A percentile compares a stretch with the other conserved stretches of the same genome.
Evolutionary conservation across 1,140 invertebrate genomes (phyloP).

Genomic region (Macrocentrus cingulum): DNA sequence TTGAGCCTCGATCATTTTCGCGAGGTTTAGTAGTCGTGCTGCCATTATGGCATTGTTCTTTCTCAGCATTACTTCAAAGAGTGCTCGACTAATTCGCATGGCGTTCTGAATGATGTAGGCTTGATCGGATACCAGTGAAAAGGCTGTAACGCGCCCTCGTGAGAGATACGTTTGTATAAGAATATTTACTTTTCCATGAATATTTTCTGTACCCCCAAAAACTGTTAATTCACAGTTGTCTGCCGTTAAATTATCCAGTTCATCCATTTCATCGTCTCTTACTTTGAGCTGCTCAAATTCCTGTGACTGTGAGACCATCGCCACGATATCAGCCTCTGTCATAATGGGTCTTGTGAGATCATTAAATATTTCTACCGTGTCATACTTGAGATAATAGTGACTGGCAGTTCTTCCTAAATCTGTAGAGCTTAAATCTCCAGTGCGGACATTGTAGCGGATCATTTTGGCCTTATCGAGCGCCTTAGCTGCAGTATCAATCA

Average conservation of each 20-base stretch:
- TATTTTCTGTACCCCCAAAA: constrained; percentile 82
- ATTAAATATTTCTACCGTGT: constrained; percentile 92
- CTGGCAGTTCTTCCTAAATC: constrained; percentile 95
- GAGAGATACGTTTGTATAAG: constrained; percentile 92
- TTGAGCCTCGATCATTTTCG: constrained; percentile 88
- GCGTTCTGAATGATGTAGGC: constrained; percentile 94
- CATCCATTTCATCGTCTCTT: constrained; percentile 90
- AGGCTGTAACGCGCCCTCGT: constrained; percentile 74
- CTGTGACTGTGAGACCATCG: constrained; percentile 85
- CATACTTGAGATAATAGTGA: constrained; percentile 97
- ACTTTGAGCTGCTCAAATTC: constrained; percentile 98
- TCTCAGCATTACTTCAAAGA: constrained; percentile 92
- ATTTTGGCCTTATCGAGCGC: constrained; percentile 90
- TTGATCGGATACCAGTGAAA: constrained; percentile 91
- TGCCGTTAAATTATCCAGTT: constrained; percentile 76
- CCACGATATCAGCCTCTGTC: constrained; percentile 84
- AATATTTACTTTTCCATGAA: constrained; percentile 96
- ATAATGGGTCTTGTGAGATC: constrained; percentile 77
- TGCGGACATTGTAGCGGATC: constrained; percentile 86
- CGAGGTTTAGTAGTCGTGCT: constrained; percentile 75
- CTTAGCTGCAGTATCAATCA: constrained; percentile 80
- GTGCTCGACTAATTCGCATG: constrained; percentile 82
- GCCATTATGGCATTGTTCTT: constrained; percentile 90
- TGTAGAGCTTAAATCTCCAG: constrained; percentile 79
- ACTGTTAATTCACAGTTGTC: constrained; percentile 77